Conservation (phyloP, 1,140 invertebrate genomes). For the Scaptodrosophila lebanonensis region DNA sequence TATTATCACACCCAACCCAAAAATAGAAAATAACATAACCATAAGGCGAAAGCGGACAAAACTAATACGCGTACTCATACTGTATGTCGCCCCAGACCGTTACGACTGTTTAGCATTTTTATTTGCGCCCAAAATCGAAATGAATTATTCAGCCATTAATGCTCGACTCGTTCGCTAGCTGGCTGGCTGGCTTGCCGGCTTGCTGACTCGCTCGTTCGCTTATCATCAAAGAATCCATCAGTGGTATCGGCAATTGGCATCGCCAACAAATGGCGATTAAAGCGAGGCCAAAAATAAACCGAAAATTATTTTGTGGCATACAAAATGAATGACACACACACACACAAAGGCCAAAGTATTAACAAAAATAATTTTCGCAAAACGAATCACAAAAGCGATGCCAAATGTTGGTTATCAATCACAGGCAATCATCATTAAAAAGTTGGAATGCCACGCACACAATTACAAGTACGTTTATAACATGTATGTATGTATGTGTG, state of each 20-base stretch:
- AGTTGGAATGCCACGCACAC: constrained; percentile 12
- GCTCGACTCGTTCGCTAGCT: neutral
- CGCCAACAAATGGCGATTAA: constrained; percentile 24
- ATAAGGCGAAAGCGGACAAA: constrained; percentile 4
- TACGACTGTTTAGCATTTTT: constrained; percentile 15
- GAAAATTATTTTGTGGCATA: constrained; percentile 30
- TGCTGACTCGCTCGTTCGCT: no score
- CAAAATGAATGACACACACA: constrained; percentile 1
- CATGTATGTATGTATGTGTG: no score
- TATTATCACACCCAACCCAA: constrained; percentile 10
- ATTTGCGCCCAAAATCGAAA: neutral
- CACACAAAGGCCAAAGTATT: constrained; percentile 6
- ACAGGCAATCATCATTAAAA: constrained; percentile 66
- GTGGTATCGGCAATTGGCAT: constrained; percentile 54
- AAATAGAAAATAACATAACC: constrained; percentile 6
- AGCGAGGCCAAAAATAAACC: constrained; percentile 47
- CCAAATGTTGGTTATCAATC: constrained; percentile 61
- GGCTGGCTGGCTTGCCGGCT: no score
- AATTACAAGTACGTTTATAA: neutral
- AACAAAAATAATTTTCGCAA: constrained; percentile 4
- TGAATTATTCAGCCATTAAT: constrained; percentile 39
- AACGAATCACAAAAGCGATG: constrained; percentile 19
- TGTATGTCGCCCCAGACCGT: no score
- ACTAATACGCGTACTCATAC: no score
- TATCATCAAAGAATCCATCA: constrained; percentile 74